Evolutionary conservation across 2,113 vertebrate genomes (phyloP), one percentile per base, ranked within the genome.

Genomic region (Connochaetes taurinus): DNA sequence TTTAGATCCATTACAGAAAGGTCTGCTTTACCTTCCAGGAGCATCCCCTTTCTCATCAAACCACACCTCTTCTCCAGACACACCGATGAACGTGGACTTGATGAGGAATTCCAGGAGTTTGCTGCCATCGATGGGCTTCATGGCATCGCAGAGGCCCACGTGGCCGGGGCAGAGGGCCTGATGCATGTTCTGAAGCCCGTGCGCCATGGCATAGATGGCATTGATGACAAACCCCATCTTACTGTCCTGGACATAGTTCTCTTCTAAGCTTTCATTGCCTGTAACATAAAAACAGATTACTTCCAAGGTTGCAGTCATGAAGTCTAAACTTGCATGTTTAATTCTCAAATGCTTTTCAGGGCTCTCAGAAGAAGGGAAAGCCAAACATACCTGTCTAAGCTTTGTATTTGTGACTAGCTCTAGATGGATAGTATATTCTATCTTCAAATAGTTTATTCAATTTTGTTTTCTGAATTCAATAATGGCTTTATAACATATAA

Each of bases 181-280:
- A 98, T 99, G 99, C 99, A 99, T 99, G 78, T 99, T 99, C 94
- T 99, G 99, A 4, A 99, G 99, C 0, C 99, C 99, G 0, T 99
- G 99, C 1, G 99, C 99, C 99, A 99, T 99, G 74, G 99, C 99
- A 0, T 99, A 99, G 98, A 99, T 99, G 97, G 99, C 99, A 31
- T 99, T 99, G 98, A 99, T 99, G 98, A 99, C 99, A 98, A 99
- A 99, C 91, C 99, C 99, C 99, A 99, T 99, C 99, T 99, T 99
- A 97, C 99, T 99, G 98, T 99, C 99, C 97, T 99, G 99, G 16
- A 99, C 99, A 7, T 99, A 99, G 98, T 99, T 99, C 97, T 99
- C 99, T 96, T 99, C 99, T 96, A 99, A 99, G 98, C 99, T 99
- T 96, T 99, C 99, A 36, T 99, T 99, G 85, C 99, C 99, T 99